Evolutionary conservation across 2,797 vertebrate species (phyloP).

Genomic region (Garrulus glandarius): DNA sequence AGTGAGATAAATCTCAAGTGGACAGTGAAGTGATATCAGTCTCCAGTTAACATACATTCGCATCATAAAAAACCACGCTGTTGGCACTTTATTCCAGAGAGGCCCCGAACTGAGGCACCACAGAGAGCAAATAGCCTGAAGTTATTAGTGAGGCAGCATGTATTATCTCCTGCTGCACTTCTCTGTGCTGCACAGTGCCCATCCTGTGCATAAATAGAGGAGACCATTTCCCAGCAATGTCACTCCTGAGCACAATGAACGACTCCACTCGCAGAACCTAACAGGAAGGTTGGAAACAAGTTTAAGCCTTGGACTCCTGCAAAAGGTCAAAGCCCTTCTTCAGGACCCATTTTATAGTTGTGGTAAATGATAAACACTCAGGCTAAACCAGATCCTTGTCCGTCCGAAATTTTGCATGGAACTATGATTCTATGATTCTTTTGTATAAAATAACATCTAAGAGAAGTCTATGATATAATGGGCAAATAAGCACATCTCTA

Average conservation of each 20-base stretch:
- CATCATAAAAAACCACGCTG: conserved; percentile 51
- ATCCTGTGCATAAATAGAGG: conserved; percentile 67
- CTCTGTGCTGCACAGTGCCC: conserved; percentile 12
- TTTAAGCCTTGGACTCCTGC: conserved; percentile 47
- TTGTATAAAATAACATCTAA: not conserved
- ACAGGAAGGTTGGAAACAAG: conserved; percentile 56
- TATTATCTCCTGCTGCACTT: conserved; percentile 51
- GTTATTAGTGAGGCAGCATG: conserved; percentile 63
- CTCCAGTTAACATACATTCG: conserved; percentile 21
- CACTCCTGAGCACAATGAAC: conserved; percentile 73
- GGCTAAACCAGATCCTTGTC: not conserved
- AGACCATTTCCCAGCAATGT: conserved; percentile 73
- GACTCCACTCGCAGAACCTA: conserved; percentile 7
- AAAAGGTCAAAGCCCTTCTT: conserved; percentile 62
- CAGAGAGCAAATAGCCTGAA: conserved; percentile 47
- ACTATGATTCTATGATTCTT: not conserved
- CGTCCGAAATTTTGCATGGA: not conserved
- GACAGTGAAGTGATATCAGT: conserved; percentile 41
- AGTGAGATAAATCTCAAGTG: conserved; percentile 47
- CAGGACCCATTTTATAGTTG: not conserved
- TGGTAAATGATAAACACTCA: not conserved
- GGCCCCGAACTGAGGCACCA: conserved; percentile 29
- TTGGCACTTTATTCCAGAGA: conserved; percentile 67
- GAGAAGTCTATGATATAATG: not conserved
- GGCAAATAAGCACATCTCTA: not conserved